Base-by-base conservation (phyloP, 1,140 invertebrate genomes). In the Ephestia elutella region DNA sequence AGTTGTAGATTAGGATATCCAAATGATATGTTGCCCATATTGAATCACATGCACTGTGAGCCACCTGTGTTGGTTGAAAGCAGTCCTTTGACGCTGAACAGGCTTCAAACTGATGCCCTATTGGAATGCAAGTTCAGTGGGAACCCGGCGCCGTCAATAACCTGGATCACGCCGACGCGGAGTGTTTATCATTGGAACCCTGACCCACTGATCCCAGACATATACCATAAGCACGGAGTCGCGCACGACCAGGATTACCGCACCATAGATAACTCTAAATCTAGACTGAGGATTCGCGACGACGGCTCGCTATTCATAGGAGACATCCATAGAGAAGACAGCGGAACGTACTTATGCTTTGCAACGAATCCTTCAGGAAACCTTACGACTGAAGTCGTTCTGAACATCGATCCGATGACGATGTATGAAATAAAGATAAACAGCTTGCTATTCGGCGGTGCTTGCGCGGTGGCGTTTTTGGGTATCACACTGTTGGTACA, bases 281-380 rank as follows among this genome's bases (percentile, higher is more conserved):
- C 90, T 5, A 75, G 91, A 70, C 89, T 92, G 62, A 85, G 84
- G 74, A 79, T 92, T 5, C 71, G 89, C 5, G 89, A 90, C 11
- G 89, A 91, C 60, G 91, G 91, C 5, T 90, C 90, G 4, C 73
- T 92, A 49, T 87, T 87, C 30, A 87, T 91, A 54, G 77, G 82
- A 30, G 89, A 92, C 68, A 89, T 92, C 28, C 91, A 89, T 18
- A 90, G 96, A 59, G 90, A 92, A 59, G 96, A 98, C 85, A 94
- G 94, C 65, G 97, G 97, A n/a, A 88, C 92, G 38, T 99, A 98
- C 86, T 92, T 93, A 38, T 98, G 97, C 78, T 93, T 93, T 71
- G 96, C 95, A 13, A 92, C 93, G 59, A 98, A 97, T 87, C 92
- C 95, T 10, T 90, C 94, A 53, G 93, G 93, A 30, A 97, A 96